A percentile compares a stretch with the other conserved stretches of the same genome.
Conservation (phyloP, 2,113 vertebrate species). For the Tetraodon nigroviridis region DNA sequence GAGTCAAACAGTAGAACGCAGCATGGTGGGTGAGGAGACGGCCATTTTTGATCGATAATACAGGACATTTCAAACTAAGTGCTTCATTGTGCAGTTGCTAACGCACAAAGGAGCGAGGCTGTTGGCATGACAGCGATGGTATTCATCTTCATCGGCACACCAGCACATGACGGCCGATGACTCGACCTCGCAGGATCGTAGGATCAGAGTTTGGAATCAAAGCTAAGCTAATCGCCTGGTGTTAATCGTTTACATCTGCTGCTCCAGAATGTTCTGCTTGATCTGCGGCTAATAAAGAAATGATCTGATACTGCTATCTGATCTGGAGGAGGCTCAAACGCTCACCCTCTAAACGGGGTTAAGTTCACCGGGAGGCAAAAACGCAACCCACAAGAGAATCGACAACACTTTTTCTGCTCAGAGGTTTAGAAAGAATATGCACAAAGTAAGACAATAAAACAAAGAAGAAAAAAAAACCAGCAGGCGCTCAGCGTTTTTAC, state of each 20-base stretch:
- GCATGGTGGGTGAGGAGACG: neutral
- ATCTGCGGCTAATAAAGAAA: conserved; percentile 57
- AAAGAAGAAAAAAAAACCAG: conserved; percentile 10
- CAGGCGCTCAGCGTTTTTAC: conserved; percentile 10
- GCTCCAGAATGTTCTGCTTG: conserved; percentile 25
- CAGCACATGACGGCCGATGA: neutral
- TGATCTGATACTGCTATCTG: conserved; percentile 49
- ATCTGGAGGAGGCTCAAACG: conserved; percentile 47
- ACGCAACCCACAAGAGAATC: conserved; percentile 50
- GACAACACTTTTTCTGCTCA: conserved; percentile 25
- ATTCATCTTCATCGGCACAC: neutral
- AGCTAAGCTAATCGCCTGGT: conserved; percentile 47
- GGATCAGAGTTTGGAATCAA: conserved; percentile 44
- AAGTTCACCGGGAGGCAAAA: conserved; percentile 46
- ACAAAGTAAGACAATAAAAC: conserved; percentile 13
- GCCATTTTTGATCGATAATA: no score
- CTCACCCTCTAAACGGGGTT: conserved; percentile 27
- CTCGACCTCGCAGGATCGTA: neutral
- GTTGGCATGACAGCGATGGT: no score
- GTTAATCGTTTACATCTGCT: conserved; percentile 62
- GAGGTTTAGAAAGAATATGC: conserved; percentile 30
- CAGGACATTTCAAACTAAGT: neutral
- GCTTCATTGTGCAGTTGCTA: conserved; percentile 18
- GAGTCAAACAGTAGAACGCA: neutral
- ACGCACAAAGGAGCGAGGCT: conserved; percentile 38